Evolutionary conservation across 2,113 vertebrate genomes (phyloP), one percentile per base, ranked within the genome.

Genomic region (Scortum barcoo): DNA sequence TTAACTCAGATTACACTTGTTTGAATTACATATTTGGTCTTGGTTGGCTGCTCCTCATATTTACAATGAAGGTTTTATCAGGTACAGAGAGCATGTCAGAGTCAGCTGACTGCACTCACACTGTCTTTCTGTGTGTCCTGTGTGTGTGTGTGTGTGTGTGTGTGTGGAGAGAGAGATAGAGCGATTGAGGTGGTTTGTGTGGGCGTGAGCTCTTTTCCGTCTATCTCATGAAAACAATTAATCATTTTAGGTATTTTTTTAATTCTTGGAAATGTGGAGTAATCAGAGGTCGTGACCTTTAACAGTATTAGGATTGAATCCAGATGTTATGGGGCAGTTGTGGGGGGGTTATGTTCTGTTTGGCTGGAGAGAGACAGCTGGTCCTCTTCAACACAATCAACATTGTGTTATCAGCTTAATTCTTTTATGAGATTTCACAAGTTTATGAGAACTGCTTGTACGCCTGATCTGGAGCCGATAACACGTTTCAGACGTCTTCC

Each of bases 51-150:
- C 24, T 69, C n/a, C 10, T 79, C 71, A 30, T 17, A 69, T 28
- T 74, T 36, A 69, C 30, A 71, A 26, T 61, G 16, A 11, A 60
- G 60, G 38, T 57, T 72, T 72, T 78, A 65, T 78, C 48, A 83
- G 73, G 73, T 83, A 60, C 30, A 57, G 30, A 38, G 33, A 63
- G 42, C 57, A 61, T 30, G 51, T 51, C 61, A 30, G 5, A 57
- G 81, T 85, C 86, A 81, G 69, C 69, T 81, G 78, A 81, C 54
- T 65, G 42, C 42, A 66, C 72, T 73, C 19, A 76, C 53, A 36
- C 72, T 76, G 53, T 44, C 54, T 56, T 42, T 51, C 22, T 61
- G 3, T 74, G 20, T 77, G 10, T 66, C 8, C 28, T 60, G 62
- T 76, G 48, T 76, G 48, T 54, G 50, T 73, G 60, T 82, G 72